phyloP scores from a whole-genome alignment of 2,888 invertebrate genomes.

The Lithophane ornitopus region DNA sequence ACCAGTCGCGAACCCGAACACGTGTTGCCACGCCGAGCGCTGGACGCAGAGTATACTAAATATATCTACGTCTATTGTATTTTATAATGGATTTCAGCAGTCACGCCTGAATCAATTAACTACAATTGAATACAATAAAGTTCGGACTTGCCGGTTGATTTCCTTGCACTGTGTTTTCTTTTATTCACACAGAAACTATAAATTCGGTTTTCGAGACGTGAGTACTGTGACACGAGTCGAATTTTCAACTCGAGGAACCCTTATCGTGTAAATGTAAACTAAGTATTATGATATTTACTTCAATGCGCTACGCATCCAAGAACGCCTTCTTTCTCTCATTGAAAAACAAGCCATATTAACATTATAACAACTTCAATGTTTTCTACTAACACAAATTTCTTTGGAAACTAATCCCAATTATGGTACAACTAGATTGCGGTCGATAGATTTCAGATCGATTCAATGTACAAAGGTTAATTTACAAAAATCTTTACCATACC shows the following conservation, averaged over 20 bases:
- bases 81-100: no score
- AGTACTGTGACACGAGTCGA: neutral
- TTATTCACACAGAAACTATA: neutral
- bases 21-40: no score
- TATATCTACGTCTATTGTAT: no score
- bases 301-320: neutral
- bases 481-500: neutral
- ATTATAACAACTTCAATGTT: constrained; percentile 2
- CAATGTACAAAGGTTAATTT: neutral
- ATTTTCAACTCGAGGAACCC: neutral
- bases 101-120: no score
- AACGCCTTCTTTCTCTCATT: constrained; percentile 2
- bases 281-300: neutral
- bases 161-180: neutral
- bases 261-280: neutral
- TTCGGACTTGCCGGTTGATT: neutral
- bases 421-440: constrained; percentile 14
- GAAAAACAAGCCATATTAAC: constrained; percentile 9
- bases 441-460: neutral
- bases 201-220: neutral
- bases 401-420: constrained; percentile 8
- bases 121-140: neutral
- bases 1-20: no score
- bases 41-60: no score
- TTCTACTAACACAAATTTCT: constrained; percentile 11